A percentile compares a stretch with the other conserved stretches of the same genome.
Evolutionary conservation across 2,113 vertebrate genomes (phyloP).

Genomic region (Chloroceryle aenea): DNA sequence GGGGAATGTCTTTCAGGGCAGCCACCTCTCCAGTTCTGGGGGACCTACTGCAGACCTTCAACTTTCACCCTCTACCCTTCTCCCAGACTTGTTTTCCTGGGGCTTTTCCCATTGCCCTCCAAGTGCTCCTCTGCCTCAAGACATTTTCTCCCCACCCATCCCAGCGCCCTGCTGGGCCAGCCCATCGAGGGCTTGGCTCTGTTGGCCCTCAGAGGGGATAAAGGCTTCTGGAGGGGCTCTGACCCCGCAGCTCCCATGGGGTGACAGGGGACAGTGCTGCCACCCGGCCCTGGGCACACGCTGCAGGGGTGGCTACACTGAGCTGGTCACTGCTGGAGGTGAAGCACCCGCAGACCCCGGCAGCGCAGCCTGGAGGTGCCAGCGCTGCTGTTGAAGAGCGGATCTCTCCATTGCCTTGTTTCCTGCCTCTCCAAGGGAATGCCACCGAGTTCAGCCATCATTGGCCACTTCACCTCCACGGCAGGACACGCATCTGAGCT

Average conservation of each 20-base stretch:
- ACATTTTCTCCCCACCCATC: no score
- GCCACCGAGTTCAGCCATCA: not conserved
- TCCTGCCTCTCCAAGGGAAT: not conserved
- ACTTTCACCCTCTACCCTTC: not conserved
- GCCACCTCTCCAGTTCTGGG: not conserved
- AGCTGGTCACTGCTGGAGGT: not conserved
- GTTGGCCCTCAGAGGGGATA: no score
- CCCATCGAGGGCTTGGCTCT: not conserved
- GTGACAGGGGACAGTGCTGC: not conserved
- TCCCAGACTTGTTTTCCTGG: not conserved
- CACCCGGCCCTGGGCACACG: accelerated
- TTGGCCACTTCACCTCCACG: not conserved
- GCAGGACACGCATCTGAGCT: not conserved
- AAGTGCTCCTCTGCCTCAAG: not conserved
- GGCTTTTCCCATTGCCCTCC: not conserved
- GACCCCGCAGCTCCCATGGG: not conserved
- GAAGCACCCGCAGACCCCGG: not conserved
- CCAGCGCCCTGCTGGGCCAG: not conserved
- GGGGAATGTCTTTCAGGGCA: not conserved
- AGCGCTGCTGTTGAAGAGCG: not conserved
- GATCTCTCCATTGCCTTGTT: not conserved
- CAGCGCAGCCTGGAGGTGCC: not conserved
- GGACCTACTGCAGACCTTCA: not conserved
- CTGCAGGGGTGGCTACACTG: no score
- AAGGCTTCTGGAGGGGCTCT: not conserved